Conservation (phyloP, 2,113 vertebrate genomes). For the Tor tambroides region DNA sequence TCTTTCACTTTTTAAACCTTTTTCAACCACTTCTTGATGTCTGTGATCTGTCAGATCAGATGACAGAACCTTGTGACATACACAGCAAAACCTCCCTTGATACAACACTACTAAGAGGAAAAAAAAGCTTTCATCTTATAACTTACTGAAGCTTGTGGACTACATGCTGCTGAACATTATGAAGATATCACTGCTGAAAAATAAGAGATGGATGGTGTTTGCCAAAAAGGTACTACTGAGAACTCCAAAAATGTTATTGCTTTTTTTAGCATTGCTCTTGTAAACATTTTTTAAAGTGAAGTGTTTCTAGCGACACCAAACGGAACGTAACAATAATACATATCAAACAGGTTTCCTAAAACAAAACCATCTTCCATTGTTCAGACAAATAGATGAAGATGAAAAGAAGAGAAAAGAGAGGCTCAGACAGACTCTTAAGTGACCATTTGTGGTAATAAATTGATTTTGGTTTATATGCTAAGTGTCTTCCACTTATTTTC, state of each 20-base stretch:
- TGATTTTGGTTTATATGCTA: neutral
- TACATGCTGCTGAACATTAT: slow-evolving; percentile 23
- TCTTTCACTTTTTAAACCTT: slow-evolving; percentile 10
- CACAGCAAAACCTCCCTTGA: slow-evolving; percentile 64
- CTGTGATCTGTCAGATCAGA: slow-evolving; percentile 71
- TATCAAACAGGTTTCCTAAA: neutral
- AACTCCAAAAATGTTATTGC: neutral
- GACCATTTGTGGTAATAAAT: neutral
- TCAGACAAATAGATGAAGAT: neutral
- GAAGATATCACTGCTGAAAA: slow-evolving; percentile 14
- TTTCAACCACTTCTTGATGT: slow-evolving; percentile 70
- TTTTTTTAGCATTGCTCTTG: neutral
- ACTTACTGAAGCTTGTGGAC: slow-evolving; percentile 50
- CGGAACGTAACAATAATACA: neutral
- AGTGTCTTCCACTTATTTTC: neutral
- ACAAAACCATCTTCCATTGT: neutral
- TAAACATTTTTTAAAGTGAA: neutral
- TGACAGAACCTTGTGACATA: slow-evolving; percentile 72
- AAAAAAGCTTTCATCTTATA: slow-evolving; percentile 70
- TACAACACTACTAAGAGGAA: slow-evolving; percentile 67
- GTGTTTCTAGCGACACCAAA: neutral
- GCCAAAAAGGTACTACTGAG: slow-evolving; percentile 8
- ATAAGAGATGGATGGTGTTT: slow-evolving; percentile 1
- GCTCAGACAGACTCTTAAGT: neutral
- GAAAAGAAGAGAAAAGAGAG: neutral